Conservation (phyloP, 2,888 invertebrate species). For the Hirtodrosophila duncani region DNA sequence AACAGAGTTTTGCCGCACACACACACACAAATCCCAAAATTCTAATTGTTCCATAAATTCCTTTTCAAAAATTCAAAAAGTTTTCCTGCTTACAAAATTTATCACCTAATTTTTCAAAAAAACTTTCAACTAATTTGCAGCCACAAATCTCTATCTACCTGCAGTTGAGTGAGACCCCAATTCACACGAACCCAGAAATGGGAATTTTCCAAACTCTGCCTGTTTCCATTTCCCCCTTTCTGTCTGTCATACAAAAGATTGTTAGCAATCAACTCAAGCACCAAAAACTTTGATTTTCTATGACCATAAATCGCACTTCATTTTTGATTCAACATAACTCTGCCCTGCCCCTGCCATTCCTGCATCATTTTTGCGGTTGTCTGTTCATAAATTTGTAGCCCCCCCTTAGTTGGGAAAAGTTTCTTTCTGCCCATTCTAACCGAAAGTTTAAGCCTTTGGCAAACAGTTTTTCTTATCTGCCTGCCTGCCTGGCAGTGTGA, state of each 20-base stretch:
- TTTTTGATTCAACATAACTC: slow-evolving; percentile 53
- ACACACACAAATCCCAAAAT: no score
- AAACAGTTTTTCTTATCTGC: slow-evolving; percentile 59
- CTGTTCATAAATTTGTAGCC: slow-evolving; percentile 73
- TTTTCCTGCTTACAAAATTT: slow-evolving; percentile 43
- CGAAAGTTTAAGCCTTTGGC: slow-evolving; percentile 59
- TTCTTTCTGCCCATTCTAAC: slow-evolving; percentile 25
- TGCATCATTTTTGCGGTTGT: slow-evolving; percentile 54
- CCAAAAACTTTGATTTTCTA: slow-evolving; percentile 73
- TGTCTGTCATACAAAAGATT: slow-evolving; percentile 49
- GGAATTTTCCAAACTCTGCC: background rate
- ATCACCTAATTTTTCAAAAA: slow-evolving; percentile 60
- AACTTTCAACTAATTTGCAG: slow-evolving; percentile 59
- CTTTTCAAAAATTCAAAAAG: slow-evolving; percentile 47
- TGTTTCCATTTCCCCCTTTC: background rate
- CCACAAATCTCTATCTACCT: slow-evolving; percentile 54
- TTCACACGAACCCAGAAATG: no score
- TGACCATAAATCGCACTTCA: slow-evolving; percentile 72
- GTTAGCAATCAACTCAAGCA: slow-evolving; percentile 68
- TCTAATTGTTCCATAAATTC: no score
- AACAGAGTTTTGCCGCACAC: no score
- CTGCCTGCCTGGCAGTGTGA: slow-evolving; percentile 34
- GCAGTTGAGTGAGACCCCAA: slow-evolving; percentile 23
- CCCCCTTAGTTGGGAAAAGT: slow-evolving; percentile 46
- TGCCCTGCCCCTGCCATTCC: background rate